Evolutionary conservation across 2,797 vertebrate species (phyloP), one percentile per base, ranked within the genome.

Genomic region (Dromococcyx pavoninus): DNA sequence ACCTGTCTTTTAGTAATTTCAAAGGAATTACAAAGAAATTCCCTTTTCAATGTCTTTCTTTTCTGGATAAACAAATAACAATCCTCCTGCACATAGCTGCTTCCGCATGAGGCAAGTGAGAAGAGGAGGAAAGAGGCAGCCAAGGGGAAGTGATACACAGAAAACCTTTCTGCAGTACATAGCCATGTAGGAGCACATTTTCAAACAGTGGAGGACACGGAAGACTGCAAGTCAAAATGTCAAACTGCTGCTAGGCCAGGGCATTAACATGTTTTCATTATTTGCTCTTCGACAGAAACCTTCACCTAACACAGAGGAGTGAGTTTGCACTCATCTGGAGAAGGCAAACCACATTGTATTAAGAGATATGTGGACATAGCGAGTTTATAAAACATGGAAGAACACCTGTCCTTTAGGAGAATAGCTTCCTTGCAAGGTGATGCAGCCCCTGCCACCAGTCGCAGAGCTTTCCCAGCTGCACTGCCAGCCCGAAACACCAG

Each of bases 361-460:
- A 88, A 77, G 57, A 75, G 62, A 57, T 4, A 7, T 30, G 48
- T 28, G 83, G 44, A 24, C 30, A 5, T 2, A 53, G 61, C 0
- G 4, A 37, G 30, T 43, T 69, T 35, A 56, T 33, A 88, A 39
- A 78, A 10, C 48, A 17, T 6, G 28, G 56, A 48, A 81, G 46
- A 94, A 60, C 6, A 32, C 1, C 5, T 2, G 6, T 50, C 41
- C 35, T 71, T 58, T 9, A 48, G 3, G 17, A 37, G 15, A 64
- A 9, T 0, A 0, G 16, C 19, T 32, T 50, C 23, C 53, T 50
- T 18, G 23, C 37, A 28, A 24, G 0, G 0, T 2, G 32, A 35
- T 7, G 11, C 3, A 4, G 35, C 18, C 37, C n/a, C 54, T 51
- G 66, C 30, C 71, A 35, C 8, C 0, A 0, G 33, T 39, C 1